Evolutionary conservation across 2,888 invertebrate genomes (phyloP).

Genomic region (Sarcophaga caerulescens): DNA sequence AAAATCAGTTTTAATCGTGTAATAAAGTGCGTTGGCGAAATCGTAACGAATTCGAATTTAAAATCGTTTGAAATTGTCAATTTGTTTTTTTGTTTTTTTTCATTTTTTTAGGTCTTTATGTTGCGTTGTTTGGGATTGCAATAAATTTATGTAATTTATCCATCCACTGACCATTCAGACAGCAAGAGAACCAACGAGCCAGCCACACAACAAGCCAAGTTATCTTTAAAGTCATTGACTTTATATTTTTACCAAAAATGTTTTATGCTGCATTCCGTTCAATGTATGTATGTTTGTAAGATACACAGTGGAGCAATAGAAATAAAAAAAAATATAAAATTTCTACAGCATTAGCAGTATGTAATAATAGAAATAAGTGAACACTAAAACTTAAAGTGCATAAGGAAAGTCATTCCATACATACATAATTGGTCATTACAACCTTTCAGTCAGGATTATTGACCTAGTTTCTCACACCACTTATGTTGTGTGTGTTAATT

Average conservation of each 20-base stretch:
- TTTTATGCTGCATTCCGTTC: not conserved
- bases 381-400: too few relatives aligned
- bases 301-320: slow-evolving; percentile 15
- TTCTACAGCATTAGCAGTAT: too few relatives aligned
- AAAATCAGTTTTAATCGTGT: slow-evolving; percentile 11
- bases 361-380: too few relatives aligned
- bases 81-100: not conserved
- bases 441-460: too few relatives aligned
- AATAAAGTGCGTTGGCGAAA: slow-evolving; percentile 35
- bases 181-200: not conserved
- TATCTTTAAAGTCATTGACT: slow-evolving; percentile 56
- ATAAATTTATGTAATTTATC: not conserved
- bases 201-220: not conserved
- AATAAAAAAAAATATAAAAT: too few relatives aligned
- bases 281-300: not conserved
- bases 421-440: too few relatives aligned
- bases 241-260: slow-evolving; percentile 11
- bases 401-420: too few relatives aligned
- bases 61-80: slow-evolving; percentile 18
- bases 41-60: slow-evolving; percentile 28
- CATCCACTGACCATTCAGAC: not conserved
- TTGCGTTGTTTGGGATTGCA: slow-evolving; percentile 29
- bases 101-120: not conserved
- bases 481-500: too few relatives aligned
- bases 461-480: too few relatives aligned